Percentiles rank a stretch among this genome's conserved stretches.
phyloP scores from a whole-genome alignment of 2,113 vertebrate genomes.

The Oryzias celebensis region DNA sequence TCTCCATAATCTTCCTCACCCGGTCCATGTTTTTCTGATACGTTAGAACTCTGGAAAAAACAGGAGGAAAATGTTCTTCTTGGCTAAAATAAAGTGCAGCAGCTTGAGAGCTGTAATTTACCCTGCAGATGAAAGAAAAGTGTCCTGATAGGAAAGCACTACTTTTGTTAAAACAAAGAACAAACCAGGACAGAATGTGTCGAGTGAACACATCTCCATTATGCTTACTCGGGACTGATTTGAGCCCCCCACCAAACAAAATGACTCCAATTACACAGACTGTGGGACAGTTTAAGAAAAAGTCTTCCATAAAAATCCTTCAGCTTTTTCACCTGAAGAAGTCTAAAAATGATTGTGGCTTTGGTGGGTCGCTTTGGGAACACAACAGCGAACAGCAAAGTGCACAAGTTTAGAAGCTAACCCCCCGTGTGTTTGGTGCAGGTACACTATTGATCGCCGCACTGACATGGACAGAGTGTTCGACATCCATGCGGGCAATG shows the following conservation, averaged over 20 bases:
- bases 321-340: not conserved
- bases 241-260: no score
- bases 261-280: no score
- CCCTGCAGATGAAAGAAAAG: not conserved
- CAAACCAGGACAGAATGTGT: not conserved
- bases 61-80: not conserved
- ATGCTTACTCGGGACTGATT: no score
- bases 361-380: not conserved
- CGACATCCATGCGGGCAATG: constrained; percentile 91
- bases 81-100: not conserved
- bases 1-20: no score
- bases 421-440: constrained; percentile 59
- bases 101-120: not conserved
- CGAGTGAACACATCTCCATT: no score
- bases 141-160: not conserved
- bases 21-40: no score
- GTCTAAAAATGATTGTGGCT: constrained; percentile 7
- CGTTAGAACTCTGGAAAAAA: no score
- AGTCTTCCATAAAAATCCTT: no score
- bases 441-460: constrained; percentile 93
- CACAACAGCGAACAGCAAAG: not conserved
- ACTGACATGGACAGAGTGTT: constrained; percentile 97
- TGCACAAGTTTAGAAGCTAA: constrained; percentile 1
- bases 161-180: not conserved
- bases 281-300: no score